Conservation (phyloP, 1,140 invertebrate genomes). For the Pogonomyrmex californicus region DNA sequence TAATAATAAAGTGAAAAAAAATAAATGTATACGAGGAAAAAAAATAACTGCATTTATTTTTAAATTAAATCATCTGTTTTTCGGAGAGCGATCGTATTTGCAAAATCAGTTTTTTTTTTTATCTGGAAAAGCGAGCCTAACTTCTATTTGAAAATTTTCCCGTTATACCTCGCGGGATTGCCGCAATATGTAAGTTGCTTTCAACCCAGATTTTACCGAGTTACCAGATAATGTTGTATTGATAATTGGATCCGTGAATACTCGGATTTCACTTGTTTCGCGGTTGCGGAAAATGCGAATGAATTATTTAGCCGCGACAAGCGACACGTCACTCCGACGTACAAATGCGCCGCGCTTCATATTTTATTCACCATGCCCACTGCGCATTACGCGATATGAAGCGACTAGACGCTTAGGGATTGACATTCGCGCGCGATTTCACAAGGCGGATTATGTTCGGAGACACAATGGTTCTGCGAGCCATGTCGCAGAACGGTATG, state of each 20-base stretch:
- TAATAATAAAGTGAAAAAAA: neutral
- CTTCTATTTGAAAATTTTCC: neutral
- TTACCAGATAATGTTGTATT: neutral
- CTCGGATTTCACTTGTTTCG: constrained; percentile 41
- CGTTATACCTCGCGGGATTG: neutral
- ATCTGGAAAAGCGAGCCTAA: neutral
- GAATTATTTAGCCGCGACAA: constrained; percentile 63
- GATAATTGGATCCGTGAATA: constrained; percentile 38
- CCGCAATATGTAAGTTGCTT: neutral
- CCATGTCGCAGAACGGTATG: constrained; percentile 1
- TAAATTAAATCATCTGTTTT: neutral
- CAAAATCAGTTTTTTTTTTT: neutral
- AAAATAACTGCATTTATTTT: neutral
- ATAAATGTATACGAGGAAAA: neutral
- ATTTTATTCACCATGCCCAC: constrained; percentile 43
- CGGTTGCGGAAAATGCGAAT: constrained; percentile 59
- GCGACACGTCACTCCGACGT: constrained; percentile 41
- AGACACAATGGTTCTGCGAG: constrained; percentile 6
- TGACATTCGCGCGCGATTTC: constrained; percentile 49
- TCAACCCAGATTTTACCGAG: neutral
- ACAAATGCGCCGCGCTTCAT: constrained; percentile 42
- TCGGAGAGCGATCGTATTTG: neutral
- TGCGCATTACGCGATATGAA: constrained; percentile 58
- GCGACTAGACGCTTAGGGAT: constrained; percentile 46
- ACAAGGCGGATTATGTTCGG: constrained; percentile 22